phyloP scores from a whole-genome alignment of 2,113 vertebrate genomes.

The Antechinus flavipes region DNA sequence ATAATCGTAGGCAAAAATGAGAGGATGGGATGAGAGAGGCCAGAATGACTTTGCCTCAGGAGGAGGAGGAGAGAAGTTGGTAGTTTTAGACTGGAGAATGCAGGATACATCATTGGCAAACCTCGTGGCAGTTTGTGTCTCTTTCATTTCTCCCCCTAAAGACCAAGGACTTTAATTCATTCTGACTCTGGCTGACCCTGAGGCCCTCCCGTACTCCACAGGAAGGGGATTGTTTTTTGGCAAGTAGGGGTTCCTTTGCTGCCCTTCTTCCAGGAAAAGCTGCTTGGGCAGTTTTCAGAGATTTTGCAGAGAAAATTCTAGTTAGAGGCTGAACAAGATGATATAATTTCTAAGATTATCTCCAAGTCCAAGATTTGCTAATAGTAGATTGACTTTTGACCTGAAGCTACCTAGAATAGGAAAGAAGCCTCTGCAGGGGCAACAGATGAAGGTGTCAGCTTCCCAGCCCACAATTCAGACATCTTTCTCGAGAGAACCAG shows the following conservation, averaged over 20 bases:
- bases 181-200: too few species aligned
- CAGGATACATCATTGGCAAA: too few species aligned
- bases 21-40: too few species aligned
- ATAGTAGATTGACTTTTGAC: neutral
- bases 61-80: too few species aligned
- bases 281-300: neutral
- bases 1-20: too few species aligned
- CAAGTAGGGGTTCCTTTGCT: neutral
- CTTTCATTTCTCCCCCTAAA: too few species aligned
- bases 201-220: too few species aligned
- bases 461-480: neutral
- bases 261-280: neutral
- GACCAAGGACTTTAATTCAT: too few species aligned
- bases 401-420: neutral
- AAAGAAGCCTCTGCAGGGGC: neutral
- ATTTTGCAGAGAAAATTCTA: neutral
- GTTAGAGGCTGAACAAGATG: neutral
- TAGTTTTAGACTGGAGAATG: too few species aligned
- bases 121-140: too few species aligned
- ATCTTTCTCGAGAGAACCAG: neutral
- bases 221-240: too few species aligned
- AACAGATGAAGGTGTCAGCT: neutral
- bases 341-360: neutral
- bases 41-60: too few species aligned
- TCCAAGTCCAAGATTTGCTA: neutral